A percentile compares a stretch with the other conserved stretches of the same genome.
Conservation (phyloP, 2,113 vertebrate species). For the Myocastor coypus region DNA sequence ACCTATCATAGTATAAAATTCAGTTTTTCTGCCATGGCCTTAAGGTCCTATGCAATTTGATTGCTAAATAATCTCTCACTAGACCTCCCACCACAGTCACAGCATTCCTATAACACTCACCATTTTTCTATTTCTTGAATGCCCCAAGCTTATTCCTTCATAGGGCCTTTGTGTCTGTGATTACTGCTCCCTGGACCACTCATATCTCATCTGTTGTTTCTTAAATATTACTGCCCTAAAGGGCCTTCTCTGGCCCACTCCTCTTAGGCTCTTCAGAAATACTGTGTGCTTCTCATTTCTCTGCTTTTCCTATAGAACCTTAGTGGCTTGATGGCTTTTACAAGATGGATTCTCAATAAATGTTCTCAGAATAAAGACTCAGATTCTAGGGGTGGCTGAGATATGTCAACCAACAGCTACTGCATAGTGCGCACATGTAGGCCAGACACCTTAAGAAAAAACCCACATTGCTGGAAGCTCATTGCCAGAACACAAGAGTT, state of each 20-base stretch:
- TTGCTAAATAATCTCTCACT: background rate
- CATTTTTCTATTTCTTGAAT: background rate
- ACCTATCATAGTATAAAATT: background rate
- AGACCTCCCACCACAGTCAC: background rate
- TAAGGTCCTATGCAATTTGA: background rate
- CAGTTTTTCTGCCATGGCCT: background rate
- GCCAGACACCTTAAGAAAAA: background rate
- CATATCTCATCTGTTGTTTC: background rate
- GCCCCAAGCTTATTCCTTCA: background rate
- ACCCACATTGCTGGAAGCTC: background rate
- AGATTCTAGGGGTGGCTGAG: background rate
- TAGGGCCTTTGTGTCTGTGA: background rate
- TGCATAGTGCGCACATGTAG: background rate
- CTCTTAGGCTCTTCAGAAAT: background rate
- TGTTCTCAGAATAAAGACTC: background rate
- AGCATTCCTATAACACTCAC: background rate
- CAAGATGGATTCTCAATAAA: background rate
- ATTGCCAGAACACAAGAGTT: background rate
- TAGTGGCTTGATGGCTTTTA: background rate
- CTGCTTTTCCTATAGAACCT: background rate
- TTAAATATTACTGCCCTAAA: slow-evolving; percentile 20
- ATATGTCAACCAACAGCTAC: background rate
- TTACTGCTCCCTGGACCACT: background rate
- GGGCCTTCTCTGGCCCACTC: rapidly evolving
- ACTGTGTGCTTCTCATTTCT: background rate